Conservation (phyloP, 2,888 invertebrate genomes). For the Andrena flavipes region DNA sequence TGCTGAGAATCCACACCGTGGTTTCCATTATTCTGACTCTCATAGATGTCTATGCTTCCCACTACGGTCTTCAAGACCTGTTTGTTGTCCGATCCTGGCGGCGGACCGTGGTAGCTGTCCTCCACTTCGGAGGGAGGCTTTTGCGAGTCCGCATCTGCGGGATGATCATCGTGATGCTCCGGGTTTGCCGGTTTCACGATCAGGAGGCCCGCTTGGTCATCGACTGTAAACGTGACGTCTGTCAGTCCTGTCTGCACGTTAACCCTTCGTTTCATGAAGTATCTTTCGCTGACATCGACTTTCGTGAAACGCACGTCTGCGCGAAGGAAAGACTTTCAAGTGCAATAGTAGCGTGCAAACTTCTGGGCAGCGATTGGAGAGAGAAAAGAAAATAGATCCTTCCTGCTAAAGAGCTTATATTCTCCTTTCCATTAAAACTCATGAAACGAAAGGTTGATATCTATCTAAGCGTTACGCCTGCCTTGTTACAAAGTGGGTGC, state of each 20-base stretch:
- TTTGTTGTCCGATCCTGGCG: slow-evolving; percentile 53
- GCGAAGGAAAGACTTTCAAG: no score
- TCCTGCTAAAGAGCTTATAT: background rate
- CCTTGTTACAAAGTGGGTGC: slow-evolving; percentile 4
- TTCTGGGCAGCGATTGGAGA: no score
- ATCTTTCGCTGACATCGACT: no score
- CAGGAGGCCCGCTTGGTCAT: slow-evolving; percentile 81
- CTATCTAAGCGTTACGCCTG: background rate
- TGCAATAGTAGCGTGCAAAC: no score
- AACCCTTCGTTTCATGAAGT: slow-evolving; percentile 24
- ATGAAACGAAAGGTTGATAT: slow-evolving; percentile 28
- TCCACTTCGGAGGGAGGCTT: slow-evolving; percentile 12
- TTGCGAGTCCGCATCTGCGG: slow-evolving; percentile 31
- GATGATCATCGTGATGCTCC: slow-evolving; percentile 46
- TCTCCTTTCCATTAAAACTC: background rate
- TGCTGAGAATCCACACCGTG: slow-evolving; percentile 36
- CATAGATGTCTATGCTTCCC: slow-evolving; percentile 25
- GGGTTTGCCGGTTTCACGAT: slow-evolving; percentile 80
- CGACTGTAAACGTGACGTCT: slow-evolving; percentile 83
- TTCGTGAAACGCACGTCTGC: background rate
- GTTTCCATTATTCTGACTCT: slow-evolving; percentile 25
- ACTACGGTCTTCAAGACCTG: slow-evolving; percentile 25
- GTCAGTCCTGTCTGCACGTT: slow-evolving; percentile 73
- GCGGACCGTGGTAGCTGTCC: slow-evolving; percentile 24
- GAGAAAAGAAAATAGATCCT: no score